These are phyloP conservation scores for Papilio polyxenes DNA, from an alignment of 1,140 invertebrate genomes.

Conservation along the genomic window DNA sequence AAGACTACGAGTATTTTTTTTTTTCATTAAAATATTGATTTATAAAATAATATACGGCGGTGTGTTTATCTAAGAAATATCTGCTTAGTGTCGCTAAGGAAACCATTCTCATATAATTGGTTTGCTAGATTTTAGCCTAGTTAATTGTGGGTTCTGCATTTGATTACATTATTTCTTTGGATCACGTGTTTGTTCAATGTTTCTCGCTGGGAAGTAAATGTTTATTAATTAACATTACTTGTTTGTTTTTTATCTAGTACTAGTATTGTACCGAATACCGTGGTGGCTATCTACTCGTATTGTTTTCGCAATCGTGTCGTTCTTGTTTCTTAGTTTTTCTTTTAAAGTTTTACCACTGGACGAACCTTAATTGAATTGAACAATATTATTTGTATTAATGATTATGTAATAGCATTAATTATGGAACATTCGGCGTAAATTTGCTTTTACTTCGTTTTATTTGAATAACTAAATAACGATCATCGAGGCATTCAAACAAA, in stretches of 20 bases:
- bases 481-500: background rate
- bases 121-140: background rate
- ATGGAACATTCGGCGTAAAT: background rate
- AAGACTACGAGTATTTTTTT: background rate
- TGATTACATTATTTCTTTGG: background rate
- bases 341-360: background rate
- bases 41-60: background rate
- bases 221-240: too few relatives aligned
- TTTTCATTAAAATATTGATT: conserved; percentile 26
- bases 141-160: background rate
- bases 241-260: too few relatives aligned
- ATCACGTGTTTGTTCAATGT: background rate
- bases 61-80: background rate
- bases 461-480: conserved; percentile 3
- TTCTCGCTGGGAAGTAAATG: too few relatives aligned
- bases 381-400: background rate
- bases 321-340: background rate
- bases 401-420: conserved; percentile 8
- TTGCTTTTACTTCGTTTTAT: conserved; percentile 17
- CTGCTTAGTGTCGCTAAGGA: background rate
- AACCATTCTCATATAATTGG: background rate
- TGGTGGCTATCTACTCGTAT: too few relatives aligned
- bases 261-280: too few relatives aligned
- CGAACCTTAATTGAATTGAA: background rate
- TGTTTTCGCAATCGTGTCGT: background rate